Base-by-base conservation (phyloP, 2,888 invertebrate genomes). In the Dolomedes plantarius region DNA sequence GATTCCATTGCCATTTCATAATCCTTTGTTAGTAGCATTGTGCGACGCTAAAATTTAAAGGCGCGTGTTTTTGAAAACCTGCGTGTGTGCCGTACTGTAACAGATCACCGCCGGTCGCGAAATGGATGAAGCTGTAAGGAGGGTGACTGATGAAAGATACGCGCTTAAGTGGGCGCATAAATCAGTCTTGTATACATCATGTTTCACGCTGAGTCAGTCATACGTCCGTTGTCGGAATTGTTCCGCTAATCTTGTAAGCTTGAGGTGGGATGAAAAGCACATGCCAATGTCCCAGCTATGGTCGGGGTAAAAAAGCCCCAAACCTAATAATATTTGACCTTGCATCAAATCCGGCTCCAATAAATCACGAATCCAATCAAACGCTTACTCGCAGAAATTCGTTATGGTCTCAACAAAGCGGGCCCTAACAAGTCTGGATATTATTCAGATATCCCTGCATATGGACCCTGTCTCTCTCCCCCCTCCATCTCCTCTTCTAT, bases 301-400 rank as follows among this genome's bases (percentile, higher is more conserved):
- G n/a, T 46, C 56, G 16, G 3, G 2, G 23, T 2, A 11, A 23
- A 56, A 56, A 56, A 56, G 3, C 19, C 19, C 23, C 23, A 56
- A 56, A 56, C 23, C 23, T 56, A 56, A 56, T 56, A 56, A 56
- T 56, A 56, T 56, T 56, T 56, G 56, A 56, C 56, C 56, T 56
- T 56, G 56, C 5, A 23, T 56, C 3, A 11, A 2, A 23, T 23
- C 46, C 46, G 2, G 23, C 23, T 23, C 32, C 77, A 77, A 83
- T 83, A 83, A 76, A 65, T 83, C 72, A 72, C 65, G 65, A 77
- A 83, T 83, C 83, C 83, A 83, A 83, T 83, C 83, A 77, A 83
- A 72, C 73, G 83, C 69, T 28, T 73, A 72, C 72, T 77, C 67
- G 39, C n/a, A 23, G 73, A 72, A 77, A 82, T 83, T 83, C 83